These are phyloP conservation scores for Drosophila pandora DNA, from an alignment of 1,140 invertebrate genomes.

Conservation along the genomic window DNA sequence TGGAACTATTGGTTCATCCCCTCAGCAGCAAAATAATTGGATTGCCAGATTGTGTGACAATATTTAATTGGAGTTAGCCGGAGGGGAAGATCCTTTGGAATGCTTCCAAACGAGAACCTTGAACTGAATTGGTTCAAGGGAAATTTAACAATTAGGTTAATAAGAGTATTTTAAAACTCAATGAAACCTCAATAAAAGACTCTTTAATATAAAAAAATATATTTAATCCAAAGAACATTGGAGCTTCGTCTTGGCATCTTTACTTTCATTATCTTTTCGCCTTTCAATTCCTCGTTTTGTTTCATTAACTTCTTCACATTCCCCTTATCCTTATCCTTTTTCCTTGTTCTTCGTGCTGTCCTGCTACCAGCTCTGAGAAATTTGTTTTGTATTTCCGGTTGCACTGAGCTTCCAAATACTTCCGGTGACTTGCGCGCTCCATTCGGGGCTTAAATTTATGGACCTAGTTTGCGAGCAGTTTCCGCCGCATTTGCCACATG, in stretches of 20 bases:
- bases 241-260: constrained; percentile 14
- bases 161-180: neutral
- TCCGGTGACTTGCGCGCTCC: constrained; percentile 65
- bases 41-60: constrained; percentile 40
- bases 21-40: constrained; percentile 34
- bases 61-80: constrained; percentile 28
- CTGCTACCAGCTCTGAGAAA: constrained; percentile 43
- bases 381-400: constrained; percentile 76
- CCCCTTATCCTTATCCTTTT: constrained; percentile 2
- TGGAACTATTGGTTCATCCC: constrained; percentile 33
- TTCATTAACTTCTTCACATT: constrained; percentile 62
- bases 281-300: constrained; percentile 49
- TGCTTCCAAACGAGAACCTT: neutral
- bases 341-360: neutral
- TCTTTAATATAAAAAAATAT: too few relatives aligned
- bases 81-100: constrained; percentile 17
- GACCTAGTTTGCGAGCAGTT: constrained; percentile 62
- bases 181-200: too few relatives aligned
- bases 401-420: constrained; percentile 63
- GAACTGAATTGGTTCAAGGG: neutral
- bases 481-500: constrained; percentile 69
- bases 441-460: constrained; percentile 67
- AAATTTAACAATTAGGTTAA: neutral
- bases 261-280: constrained; percentile 11
- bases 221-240: constrained; percentile 43